phyloP scores from a whole-genome alignment of 2,888 invertebrate species.

The Lasioglossum lativentre region DNA sequence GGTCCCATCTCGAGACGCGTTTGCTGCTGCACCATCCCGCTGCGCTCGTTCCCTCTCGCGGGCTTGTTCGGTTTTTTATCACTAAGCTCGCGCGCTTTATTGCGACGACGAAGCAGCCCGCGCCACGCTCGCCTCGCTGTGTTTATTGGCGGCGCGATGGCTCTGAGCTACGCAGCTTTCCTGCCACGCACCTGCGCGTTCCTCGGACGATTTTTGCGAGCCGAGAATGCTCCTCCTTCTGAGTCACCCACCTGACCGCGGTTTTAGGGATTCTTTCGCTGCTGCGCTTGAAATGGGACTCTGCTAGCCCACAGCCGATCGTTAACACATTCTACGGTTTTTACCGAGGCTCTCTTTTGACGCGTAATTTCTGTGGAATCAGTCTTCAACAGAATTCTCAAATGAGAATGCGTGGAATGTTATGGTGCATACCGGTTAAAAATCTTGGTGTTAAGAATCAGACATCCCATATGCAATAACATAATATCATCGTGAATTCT shows the following conservation, averaged over 20 bases:
- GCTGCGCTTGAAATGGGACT: not conserved
- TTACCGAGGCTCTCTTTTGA: not conserved
- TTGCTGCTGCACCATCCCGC: conserved; percentile 41
- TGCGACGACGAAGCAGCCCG: conserved; percentile 35
- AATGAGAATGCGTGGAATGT: too few relatives aligned
- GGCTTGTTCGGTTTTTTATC: conserved; percentile 62
- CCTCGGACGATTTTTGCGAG: not conserved
- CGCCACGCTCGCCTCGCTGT: conserved; percentile 16
- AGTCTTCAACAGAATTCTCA: too few relatives aligned
- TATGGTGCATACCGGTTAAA: too few relatives aligned
- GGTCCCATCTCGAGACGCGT: conserved; percentile 17
- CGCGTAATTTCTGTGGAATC: too few relatives aligned
- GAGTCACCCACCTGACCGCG: conserved; percentile 7
- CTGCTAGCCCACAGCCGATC: not conserved
- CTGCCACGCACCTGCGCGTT: conserved; percentile 45
- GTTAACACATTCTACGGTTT: not conserved
- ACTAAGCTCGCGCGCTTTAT: conserved; percentile 63
- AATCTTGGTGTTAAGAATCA: not conserved
- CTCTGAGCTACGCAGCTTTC: conserved; percentile 28
- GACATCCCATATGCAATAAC: not conserved
- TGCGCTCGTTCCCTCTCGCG: conserved; percentile 43
- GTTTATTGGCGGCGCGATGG: conserved; percentile 53
- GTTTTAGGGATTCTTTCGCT: conserved; percentile 14
- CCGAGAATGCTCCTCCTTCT: not conserved
- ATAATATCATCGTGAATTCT: not conserved